Conservation (phyloP, 2,113 vertebrate species). For the Poeciliopsis prolifica region DNA sequence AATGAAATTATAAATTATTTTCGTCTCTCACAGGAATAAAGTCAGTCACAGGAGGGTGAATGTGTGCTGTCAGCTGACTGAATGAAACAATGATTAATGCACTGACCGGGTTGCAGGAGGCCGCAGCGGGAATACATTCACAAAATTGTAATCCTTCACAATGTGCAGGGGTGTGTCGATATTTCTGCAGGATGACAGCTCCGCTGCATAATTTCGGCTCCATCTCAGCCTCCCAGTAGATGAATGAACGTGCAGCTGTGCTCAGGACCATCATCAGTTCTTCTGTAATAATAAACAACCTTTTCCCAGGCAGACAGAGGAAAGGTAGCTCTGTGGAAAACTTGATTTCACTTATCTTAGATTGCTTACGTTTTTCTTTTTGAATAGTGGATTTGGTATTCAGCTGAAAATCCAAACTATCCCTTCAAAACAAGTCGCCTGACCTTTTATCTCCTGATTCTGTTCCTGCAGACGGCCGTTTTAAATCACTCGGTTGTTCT, state of each 20-base stretch:
- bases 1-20: background rate
- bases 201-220: slow-evolving; percentile 14
- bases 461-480: slow-evolving; percentile 5
- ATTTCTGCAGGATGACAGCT: slow-evolving; percentile 9
- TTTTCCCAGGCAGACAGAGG: background rate
- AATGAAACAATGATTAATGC: background rate
- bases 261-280: background rate
- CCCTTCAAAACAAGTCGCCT: slow-evolving; percentile 21
- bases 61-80: background rate
- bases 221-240: background rate
- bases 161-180: background rate
- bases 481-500: slow-evolving; percentile 10
- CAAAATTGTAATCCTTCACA: background rate
- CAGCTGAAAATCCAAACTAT: slow-evolving; percentile 31
- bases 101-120: background rate
- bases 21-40: background rate
- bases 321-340: too few species aligned
- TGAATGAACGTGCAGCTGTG: slow-evolving; percentile 1
- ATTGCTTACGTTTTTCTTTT: background rate
- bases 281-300: slow-evolving; percentile 5
- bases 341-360: background rate
- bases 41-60: background rate
- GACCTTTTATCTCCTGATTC: background rate
- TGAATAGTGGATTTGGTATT: background rate
- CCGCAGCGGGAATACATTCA: background rate